Conservation (phyloP, 2,113 vertebrate genomes). For the Montifringilla adamsi region DNA sequence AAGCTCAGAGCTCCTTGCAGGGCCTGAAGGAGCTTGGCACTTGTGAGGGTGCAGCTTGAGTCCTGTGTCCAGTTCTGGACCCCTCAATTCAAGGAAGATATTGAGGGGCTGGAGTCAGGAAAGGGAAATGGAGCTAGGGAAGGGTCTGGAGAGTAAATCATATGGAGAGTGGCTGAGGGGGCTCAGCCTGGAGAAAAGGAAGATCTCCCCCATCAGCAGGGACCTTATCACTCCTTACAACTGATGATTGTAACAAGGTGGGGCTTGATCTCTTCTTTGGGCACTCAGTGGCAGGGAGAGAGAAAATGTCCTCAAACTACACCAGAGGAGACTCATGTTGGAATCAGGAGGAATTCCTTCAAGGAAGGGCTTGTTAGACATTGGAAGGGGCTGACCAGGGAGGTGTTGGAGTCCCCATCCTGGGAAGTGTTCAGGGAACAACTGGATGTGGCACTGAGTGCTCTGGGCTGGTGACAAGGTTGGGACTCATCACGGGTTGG, state of each 20-base stretch:
- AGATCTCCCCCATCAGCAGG: background rate
- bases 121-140: background rate
- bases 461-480: background rate
- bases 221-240: background rate
- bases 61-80: background rate
- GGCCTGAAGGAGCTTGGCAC: background rate
- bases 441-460: background rate
- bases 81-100: background rate
- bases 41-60: background rate
- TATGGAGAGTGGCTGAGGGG: background rate
- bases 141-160: background rate
- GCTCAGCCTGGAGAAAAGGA: background rate
- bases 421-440: background rate
- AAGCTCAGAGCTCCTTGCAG: accelerated
- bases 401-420: background rate
- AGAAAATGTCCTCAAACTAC: background rate
- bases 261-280: background rate
- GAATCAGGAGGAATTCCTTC: background rate
- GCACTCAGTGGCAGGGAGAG: accelerated
- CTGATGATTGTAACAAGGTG: background rate
- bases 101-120: background rate
- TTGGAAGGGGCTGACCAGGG: background rate
- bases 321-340: background rate
- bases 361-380: background rate
- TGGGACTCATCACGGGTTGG: background rate